Conservation (phyloP, 2,113 vertebrate species). For the Psilopogon haemacephalus region DNA sequence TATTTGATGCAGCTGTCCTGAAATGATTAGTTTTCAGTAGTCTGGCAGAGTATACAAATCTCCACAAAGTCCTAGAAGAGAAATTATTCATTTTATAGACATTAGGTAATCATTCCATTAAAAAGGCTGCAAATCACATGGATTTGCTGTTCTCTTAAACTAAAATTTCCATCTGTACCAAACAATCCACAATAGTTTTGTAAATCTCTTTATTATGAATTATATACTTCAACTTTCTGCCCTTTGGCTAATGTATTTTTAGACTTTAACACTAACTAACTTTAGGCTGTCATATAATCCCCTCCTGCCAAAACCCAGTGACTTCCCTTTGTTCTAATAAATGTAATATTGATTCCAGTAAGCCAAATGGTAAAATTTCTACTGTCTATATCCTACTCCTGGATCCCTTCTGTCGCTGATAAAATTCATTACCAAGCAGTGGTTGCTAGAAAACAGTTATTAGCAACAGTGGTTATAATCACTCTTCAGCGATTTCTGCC, state of each 20-base stretch:
- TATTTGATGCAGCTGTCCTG: conserved; percentile 50
- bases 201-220: conserved; percentile 33
- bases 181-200: conserved; percentile 30
- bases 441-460: conserved; percentile 10
- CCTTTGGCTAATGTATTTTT: not conserved
- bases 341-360: not conserved
- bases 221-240: not conserved
- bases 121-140: conserved; percentile 43
- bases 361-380: not conserved
- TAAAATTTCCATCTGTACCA: conserved; percentile 40
- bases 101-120: conserved; percentile 63
- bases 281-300: not conserved
- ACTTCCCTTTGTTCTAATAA: conserved; percentile 24
- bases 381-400: not conserved
- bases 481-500: not conserved
- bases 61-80: conserved; percentile 71
- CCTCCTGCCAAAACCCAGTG: not conserved
- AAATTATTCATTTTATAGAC: conserved; percentile 67
- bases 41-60: conserved; percentile 53
- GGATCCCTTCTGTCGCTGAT: not conserved
- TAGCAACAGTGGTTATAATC: not conserved
- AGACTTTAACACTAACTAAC: not conserved
- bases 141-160: conserved; percentile 52
- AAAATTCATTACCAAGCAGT: not conserved
- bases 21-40: conserved; percentile 63